A percentile compares a stretch with the other conserved stretches of the same genome.
Conservation (phyloP, 2,888 invertebrate genomes). For the Epirrhoe tristata region DNA sequence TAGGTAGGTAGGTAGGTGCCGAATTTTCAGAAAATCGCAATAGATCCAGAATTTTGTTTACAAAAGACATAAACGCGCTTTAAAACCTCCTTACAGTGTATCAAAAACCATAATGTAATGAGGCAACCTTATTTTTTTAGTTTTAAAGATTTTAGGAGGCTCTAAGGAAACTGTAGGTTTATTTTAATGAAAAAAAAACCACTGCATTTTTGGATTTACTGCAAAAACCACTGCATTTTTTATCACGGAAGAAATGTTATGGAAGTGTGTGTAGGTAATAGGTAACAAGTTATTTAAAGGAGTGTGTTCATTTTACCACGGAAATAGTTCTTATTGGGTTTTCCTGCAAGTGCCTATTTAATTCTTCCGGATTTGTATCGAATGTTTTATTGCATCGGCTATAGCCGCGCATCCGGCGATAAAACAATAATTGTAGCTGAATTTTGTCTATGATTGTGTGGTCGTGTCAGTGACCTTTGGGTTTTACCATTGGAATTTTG, state of each 20-base stretch:
- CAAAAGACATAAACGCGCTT: conserved; percentile 27
- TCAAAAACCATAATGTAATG: too few relatives aligned
- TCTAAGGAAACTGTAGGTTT: too few relatives aligned
- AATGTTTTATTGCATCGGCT: conserved; percentile 33
- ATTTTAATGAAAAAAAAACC: too few relatives aligned
- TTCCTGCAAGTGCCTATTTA: conserved; percentile 20
- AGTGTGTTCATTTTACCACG: conserved; percentile 3
- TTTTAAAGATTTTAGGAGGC: too few relatives aligned
- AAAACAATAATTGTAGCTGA: conserved; percentile 39
- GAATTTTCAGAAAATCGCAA: too few relatives aligned
- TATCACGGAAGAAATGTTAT: not conserved
- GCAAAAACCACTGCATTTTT: too few relatives aligned
- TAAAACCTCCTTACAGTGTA: too few relatives aligned
- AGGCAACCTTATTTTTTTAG: too few relatives aligned
- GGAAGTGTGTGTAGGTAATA: too few relatives aligned
- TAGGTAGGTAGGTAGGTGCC: too few relatives aligned
- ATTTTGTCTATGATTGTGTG: conserved; percentile 22
- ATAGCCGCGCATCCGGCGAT: conserved; percentile 36
- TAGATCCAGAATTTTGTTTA: not conserved
- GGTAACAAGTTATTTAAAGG: conserved; percentile 4
- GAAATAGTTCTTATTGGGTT: conserved; percentile 26
- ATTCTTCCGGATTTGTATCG: conserved; percentile 25
- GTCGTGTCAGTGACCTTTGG: conserved; percentile 29
- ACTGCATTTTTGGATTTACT: too few relatives aligned
- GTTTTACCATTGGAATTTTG: conserved; percentile 11